Evolutionary conservation across 2,113 vertebrate genomes (phyloP), one percentile per base, ranked within the genome.

Genomic region (Vireo altiloquus): DNA sequence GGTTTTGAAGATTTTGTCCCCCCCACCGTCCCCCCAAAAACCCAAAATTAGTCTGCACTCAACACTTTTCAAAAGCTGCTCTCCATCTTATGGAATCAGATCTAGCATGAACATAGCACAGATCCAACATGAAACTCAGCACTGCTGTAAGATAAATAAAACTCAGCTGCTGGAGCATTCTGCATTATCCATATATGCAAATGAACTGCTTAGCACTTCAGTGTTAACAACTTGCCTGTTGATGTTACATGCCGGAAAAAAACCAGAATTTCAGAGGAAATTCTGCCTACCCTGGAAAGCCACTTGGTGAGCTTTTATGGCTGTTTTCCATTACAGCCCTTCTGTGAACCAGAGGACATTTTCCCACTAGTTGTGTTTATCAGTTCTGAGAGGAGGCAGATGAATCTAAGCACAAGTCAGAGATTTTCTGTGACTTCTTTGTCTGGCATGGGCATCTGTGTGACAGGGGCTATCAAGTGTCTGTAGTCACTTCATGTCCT

Each of bases 11-110:
- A 39, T 39, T 9, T 28, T 39, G 37, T 25, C 10, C 44, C 5
- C 17, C 15, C 5, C 7, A n/a, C n/a, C 5, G 2, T 1, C 17
- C 2, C 4, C 8, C 8, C 5, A 21, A 33, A 6, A 23, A 21
- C 7, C 7, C 15, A 47, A 46, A 80, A 12, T 28, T 5, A 61
- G 7, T 54, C 31, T 47, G 27, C 3, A 13, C 31, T 66, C 42
- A 39, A 39, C 10, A 7, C 40, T 82, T 89, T 64, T 44, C 53
- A 89, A 92, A 90, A 83, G 30, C 71, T 56, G 39, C 40, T 47
- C 56, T 54, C 42, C 33, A 52, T 9, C 19, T 92, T 71, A 77
- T 11, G 77, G 49, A 64, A 56, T 49, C 54, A 78, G 19, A 50
- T 50, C 44, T 66, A 66, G 44, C 30, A 75, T 57, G 70, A 66